Base-by-base conservation (phyloP, 2,888 invertebrate genomes). In the Yponomeuta plumbellus region DNA sequence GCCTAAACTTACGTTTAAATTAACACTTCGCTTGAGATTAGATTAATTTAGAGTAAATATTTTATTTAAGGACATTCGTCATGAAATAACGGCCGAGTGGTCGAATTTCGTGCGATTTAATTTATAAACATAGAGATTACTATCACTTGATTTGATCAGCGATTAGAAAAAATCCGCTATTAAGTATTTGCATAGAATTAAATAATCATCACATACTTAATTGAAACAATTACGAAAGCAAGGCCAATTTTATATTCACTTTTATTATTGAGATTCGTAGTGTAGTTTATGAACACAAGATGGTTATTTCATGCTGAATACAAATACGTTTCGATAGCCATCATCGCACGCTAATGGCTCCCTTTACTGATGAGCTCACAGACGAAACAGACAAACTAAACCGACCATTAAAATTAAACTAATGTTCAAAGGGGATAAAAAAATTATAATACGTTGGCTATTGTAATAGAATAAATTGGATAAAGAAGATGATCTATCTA, bases 331-430 rank as follows among this genome's bases (percentile, higher is more conserved):
- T 74, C 69, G 66, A 75, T 73, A 73, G 71, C 22, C 23, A 13
- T 44, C 13, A 73, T 73, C 71, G 69, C 65, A 69, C 72, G 61
- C 73, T 80, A 78, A 79, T 74, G 76, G 76, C 72, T 69, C 34
- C 68, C 66, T 70, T 72, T 72, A 72, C 68, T 73, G 74, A 72
- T 66, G 69, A 71, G 70, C 69, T 72, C 70, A 73, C 73, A 64
- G 63, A 52, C 22, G 22, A 13, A 22, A 59, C 44, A 44, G 13
- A 2, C 44, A 52, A 59, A 59, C 21, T 21, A 21, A 59, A 59
- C n/a, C 22, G 59, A 59, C 20, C 13, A 22, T 59, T 17, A 17
- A 17, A 52, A 52, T 52, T 5, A n/a, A 59, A 22, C 21, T 22
- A 57, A 13, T 22, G 59, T 59, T 13, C 59, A 59, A 59, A 22